Conservation (phyloP, 2,113 vertebrate species). For the Strix uralensis region DNA sequence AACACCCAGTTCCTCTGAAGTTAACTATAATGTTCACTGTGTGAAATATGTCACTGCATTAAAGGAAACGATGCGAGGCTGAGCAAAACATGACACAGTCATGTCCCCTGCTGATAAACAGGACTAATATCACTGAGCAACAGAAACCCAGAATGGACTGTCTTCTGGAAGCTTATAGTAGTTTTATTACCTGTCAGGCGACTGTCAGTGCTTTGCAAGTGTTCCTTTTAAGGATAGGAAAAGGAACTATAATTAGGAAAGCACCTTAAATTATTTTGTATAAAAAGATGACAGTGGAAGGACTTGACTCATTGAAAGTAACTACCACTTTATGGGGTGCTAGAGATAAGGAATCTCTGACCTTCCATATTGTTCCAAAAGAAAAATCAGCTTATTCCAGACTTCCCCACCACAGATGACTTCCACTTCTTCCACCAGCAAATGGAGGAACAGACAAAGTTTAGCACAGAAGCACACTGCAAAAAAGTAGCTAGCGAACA, state of each 20-base stretch:
- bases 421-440: background rate
- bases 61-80: background rate
- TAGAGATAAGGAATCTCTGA: conserved; percentile 54
- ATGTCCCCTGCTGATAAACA: conserved; percentile 42
- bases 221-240: background rate
- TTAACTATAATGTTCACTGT: background rate
- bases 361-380: background rate
- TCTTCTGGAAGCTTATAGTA: background rate
- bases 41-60: background rate
- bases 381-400: conserved; percentile 52
- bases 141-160: background rate
- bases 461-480: background rate
- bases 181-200: background rate
- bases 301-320: background rate
- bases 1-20: background rate
- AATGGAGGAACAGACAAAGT: background rate
- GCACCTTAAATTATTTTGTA: background rate
- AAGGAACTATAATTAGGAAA: background rate
- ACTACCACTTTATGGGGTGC: background rate
- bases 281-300: background rate
- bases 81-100: background rate
- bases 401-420: conserved; percentile 27
- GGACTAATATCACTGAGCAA: conserved; percentile 19
- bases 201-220: background rate
- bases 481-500: background rate